These are phyloP conservation scores for Vanessa tameamea DNA, from an alignment of 1,140 invertebrate species.

Conservation along the genomic window DNA sequence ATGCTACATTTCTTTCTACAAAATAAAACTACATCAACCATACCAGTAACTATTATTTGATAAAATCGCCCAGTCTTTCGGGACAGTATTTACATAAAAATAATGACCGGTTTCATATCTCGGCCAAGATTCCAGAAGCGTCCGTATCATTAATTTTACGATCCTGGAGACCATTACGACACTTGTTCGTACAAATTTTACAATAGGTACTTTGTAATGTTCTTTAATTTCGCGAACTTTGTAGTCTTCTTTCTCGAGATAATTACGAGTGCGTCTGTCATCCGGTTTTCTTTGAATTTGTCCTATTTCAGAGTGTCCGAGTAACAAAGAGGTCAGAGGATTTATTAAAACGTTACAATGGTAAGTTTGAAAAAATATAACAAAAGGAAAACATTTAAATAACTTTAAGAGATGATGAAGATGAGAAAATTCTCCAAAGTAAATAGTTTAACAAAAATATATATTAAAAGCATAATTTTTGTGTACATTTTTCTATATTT, in stretches of 20 bases:
- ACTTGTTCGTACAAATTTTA: conserved; percentile 11
- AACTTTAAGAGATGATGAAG: too few relatives aligned
- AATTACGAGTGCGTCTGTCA: conserved; percentile 3
- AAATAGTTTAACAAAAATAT: too few relatives aligned
- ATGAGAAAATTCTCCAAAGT: too few relatives aligned
- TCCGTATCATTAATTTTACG: conserved; percentile 32
- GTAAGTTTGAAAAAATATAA: not conserved
- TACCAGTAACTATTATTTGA: conserved; percentile 21
- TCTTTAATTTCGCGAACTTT: conserved; percentile 10
- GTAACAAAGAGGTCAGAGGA: not conserved
- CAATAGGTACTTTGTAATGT: conserved; percentile 7
- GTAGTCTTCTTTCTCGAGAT: not conserved
- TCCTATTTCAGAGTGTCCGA: not conserved
- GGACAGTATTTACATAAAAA: conserved; percentile 22
- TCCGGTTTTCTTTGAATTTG: not conserved
- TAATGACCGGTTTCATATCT: conserved; percentile 29
- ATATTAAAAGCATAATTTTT: too few relatives aligned
- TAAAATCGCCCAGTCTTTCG: conserved; percentile 12
- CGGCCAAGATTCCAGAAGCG: conserved; percentile 12
- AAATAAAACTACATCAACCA: not conserved
- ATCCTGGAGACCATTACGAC: conserved; percentile 10
- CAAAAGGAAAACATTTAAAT: not conserved
- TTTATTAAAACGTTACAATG: not conserved
- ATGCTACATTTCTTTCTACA: not conserved
- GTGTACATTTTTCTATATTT: too few relatives aligned